Base-by-base conservation (phyloP, 2,113 vertebrate species). In the Passer montanus region DNA sequence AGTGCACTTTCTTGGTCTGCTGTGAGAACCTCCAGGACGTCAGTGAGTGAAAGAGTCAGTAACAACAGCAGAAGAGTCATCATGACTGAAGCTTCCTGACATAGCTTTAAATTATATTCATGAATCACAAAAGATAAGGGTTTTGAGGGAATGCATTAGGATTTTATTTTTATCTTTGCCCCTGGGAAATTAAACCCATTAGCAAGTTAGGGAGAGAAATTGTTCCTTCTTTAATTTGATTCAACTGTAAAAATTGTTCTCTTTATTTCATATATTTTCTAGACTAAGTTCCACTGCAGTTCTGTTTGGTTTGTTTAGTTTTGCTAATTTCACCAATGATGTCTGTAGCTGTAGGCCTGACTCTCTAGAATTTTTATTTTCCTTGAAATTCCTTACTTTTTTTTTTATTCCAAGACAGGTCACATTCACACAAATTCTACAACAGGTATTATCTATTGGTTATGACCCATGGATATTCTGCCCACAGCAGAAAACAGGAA, bases 121-220 rank as follows among this genome's bases (percentile, higher is more conserved):
- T 92, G 92, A 96, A 94, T 93, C 92, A 93, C 78, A 87, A 90
- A 95, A 95, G 84, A 89, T 82, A 82, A 60, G 84, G 79, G 37
- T 84, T 91, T 95, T 80, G 58, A 86, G 90, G 50, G 75, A 89
- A 90, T 59, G 82, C 72, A 95, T 94, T 86, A 93, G 69, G 83
- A 70, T 84, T 93, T 95, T 90, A 92, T 94, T 96, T 93, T 97
- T 90, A 88, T 88, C 87, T 91, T 70, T 82, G 68, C 94, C 87
- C n/a, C 47, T 83, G 94, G 92, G 95, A 96, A 97, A 97, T 95
- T 93, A 95, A 96, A 93, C 76, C 82, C 72, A 94, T 90, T 91
- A 93, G 63, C 35, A 88, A 88, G 56, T 69, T 55, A 73, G 19
- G 31, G 50, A 94, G 43, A 87, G 75, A 88, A 91, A 77, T 10